phyloP scores from a whole-genome alignment of 2,113 vertebrate genomes.

The Paradoxurus hermaphroditus region DNA sequence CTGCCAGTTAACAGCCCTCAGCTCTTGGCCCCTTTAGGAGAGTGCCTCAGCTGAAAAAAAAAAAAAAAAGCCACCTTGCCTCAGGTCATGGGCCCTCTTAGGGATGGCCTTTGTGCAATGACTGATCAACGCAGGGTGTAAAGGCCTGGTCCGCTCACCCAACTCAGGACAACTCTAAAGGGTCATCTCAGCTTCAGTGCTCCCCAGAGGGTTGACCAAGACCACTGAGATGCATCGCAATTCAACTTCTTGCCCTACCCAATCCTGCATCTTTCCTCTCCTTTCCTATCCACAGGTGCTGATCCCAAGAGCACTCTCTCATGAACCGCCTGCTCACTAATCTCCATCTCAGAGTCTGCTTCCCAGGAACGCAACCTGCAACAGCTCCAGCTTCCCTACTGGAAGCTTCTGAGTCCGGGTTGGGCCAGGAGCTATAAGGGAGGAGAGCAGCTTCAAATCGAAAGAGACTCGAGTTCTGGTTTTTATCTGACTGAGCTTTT shows the following conservation, averaged over 20 bases:
- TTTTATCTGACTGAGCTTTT: not conserved
- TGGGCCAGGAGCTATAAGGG: not conserved
- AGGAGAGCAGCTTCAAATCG: not conserved
- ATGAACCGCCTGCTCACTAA: not conserved
- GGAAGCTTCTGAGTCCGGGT: not conserved
- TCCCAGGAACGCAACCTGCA: not conserved
- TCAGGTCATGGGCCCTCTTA: not conserved
- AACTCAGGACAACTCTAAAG: not conserved
- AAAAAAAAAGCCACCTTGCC: not conserved
- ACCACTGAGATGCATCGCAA: not conserved
- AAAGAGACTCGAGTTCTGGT: not conserved
- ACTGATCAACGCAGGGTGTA: not conserved
- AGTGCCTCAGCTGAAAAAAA: not conserved
- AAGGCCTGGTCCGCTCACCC: not conserved
- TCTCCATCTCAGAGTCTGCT: not conserved
- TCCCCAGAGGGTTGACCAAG: not conserved
- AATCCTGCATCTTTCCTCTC: not conserved
- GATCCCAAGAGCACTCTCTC: not conserved
- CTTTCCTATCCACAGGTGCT: not conserved
- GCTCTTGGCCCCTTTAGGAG: not conserved
- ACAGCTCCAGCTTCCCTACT: not conserved
- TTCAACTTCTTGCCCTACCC: not conserved
- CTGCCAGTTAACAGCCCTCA: not conserved
- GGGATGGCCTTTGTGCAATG: not conserved
- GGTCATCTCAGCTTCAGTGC: not conserved